Percentiles rank a stretch among this genome's conserved stretches.
Evolutionary conservation across 2,888 invertebrate genomes (phyloP).

Genomic region (Serripes groenlandicus): DNA sequence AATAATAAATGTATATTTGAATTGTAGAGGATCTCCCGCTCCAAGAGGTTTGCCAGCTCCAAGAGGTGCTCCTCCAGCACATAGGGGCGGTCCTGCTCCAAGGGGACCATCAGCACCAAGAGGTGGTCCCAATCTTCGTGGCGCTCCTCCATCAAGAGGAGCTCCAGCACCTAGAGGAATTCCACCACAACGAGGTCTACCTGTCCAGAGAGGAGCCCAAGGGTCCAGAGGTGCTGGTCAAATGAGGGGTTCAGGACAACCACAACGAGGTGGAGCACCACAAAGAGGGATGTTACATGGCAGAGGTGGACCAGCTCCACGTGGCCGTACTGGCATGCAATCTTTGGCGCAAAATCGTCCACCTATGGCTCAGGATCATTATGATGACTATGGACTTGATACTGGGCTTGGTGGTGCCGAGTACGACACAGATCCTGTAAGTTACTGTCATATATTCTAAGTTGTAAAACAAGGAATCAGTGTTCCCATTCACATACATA

Average conservation of each 20-base stretch:
- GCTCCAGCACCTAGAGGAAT: slow-evolving; percentile 27
- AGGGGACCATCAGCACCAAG: slow-evolving; percentile 26
- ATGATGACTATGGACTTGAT: slow-evolving; percentile 73
- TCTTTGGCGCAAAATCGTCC: slow-evolving; percentile 18
- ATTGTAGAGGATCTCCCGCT: no score
- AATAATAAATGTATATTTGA: no score
- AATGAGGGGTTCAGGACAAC: neutral
- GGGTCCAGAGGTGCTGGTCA: neutral
- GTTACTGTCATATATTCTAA: no score
- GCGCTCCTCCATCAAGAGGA: slow-evolving; percentile 1
- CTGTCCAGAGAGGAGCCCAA: slow-evolving; percentile 31
- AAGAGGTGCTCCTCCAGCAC: slow-evolving; percentile 52
- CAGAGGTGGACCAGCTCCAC: slow-evolving; percentile 35
- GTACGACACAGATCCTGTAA: slow-evolving; percentile 34
- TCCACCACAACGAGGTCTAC: slow-evolving; percentile 43
- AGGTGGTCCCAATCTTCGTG: slow-evolving; percentile 27
- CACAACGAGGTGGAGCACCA: neutral
- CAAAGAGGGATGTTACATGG: slow-evolving; percentile 15
- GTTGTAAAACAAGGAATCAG: no score
- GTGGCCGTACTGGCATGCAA: slow-evolving; percentile 22
- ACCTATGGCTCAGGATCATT: slow-evolving; percentile 46
- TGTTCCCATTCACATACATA: no score
- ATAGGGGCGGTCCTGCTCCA: slow-evolving; percentile 52
- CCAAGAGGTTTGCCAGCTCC: slow-evolving; percentile 37
- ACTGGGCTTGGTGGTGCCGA: slow-evolving; percentile 22